These are phyloP conservation scores for Ciconia stormi DNA, from an alignment of 2,113 vertebrate genomes.

Conservation along the genomic window DNA sequence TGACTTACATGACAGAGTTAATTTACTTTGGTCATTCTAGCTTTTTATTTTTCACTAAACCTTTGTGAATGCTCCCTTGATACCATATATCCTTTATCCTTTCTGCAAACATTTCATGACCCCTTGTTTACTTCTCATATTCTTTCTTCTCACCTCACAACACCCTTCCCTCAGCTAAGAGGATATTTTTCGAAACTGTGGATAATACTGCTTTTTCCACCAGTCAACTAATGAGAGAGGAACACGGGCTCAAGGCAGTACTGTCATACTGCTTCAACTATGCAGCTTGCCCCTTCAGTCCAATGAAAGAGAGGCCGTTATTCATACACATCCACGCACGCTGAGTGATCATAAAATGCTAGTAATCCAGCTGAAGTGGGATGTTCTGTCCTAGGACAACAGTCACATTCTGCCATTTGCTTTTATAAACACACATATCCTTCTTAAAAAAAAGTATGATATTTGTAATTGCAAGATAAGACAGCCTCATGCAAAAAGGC, in stretches of 20 bases:
- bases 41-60: neutral
- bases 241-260: neutral
- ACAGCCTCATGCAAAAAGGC: neutral
- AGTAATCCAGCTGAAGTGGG: neutral
- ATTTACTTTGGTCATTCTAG: neutral
- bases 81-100: neutral
- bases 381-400: neutral
- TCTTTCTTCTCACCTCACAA: neutral
- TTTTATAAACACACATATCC: neutral
- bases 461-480: neutral
- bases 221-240: neutral
- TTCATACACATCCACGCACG: neutral
- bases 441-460: neutral
- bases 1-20: slow-evolving; percentile 3
- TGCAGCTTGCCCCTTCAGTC: neutral
- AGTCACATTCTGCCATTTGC: neutral
- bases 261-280: neutral
- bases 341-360: neutral
- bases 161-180: neutral
- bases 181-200: neutral
- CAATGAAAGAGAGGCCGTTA: neutral
- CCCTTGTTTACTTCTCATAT: neutral
- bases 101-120: neutral
- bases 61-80: neutral
- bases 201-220: neutral